phyloP scores from a whole-genome alignment of 2,888 invertebrate species.

The Camponotus fellah region DNA sequence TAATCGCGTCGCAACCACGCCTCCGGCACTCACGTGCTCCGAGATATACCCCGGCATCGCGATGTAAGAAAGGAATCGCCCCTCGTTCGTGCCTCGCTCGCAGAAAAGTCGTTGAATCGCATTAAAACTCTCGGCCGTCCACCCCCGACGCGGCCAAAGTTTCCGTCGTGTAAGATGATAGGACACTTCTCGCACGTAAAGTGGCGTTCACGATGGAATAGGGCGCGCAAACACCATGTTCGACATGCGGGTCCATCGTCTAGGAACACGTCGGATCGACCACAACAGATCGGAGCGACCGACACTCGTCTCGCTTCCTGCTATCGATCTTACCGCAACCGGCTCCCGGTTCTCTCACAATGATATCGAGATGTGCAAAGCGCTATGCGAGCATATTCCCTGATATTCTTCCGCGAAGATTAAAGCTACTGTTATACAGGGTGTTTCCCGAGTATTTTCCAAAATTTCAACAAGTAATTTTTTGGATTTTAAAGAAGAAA shows the following conservation, averaged over 20 bases:
- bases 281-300: constrained; percentile 75
- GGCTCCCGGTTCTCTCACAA: constrained; percentile 46
- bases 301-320: constrained; percentile 68
- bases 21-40: constrained; percentile 31
- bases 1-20: constrained; percentile 47
- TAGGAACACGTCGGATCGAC: constrained; percentile 76
- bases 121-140: constrained; percentile 37
- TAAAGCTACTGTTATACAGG: neutral
- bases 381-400: neutral
- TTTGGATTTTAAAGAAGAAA: too few species aligned
- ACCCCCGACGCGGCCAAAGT: constrained; percentile 12
- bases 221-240: constrained; percentile 69
- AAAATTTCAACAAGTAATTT: too few species aligned
- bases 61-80: constrained; percentile 37
- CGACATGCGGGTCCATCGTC: constrained; percentile 82
- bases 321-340: constrained; percentile 74
- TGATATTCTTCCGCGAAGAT: neutral
- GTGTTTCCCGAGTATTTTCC: too few species aligned
- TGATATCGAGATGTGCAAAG: constrained; percentile 18
- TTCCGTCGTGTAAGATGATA: constrained; percentile 48
- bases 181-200: constrained; percentile 24
- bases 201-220: constrained; percentile 40
- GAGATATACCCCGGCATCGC: constrained; percentile 19
- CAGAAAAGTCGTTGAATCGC: constrained; percentile 43
- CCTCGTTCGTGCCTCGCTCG: constrained; percentile 35